Percentiles rank a stretch among this genome's conserved stretches.
Evolutionary conservation across 2,113 vertebrate species (phyloP).

Genomic region (Oceanites oceanicus): DNA sequence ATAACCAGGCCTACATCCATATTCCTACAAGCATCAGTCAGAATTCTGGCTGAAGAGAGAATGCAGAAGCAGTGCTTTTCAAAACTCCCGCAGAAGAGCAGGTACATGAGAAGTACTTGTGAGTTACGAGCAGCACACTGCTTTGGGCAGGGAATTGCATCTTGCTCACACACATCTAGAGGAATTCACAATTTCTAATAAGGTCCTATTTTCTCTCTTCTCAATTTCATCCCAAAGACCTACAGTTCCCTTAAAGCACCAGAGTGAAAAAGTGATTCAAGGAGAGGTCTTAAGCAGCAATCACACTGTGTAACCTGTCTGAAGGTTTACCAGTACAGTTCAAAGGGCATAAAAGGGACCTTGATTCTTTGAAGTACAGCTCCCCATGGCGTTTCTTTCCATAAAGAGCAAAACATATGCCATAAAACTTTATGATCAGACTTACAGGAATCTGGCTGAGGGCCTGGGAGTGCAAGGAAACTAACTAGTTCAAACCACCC

Average conservation of each 20-base stretch:
- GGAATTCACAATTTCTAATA: background rate
- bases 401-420: constrained; percentile 52
- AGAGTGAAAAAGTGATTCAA: background rate
- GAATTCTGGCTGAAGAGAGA: background rate
- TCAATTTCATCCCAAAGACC: background rate
- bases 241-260: background rate
- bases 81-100: background rate
- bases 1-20: too few species aligned
- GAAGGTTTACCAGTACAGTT: constrained; percentile 19
- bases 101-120: too few species aligned
- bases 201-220: background rate
- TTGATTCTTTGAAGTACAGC: constrained; percentile 27
- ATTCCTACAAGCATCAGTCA: background rate
- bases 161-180: background rate
- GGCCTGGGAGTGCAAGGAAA: constrained; percentile 46
- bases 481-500: constrained; percentile 62
- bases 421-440: constrained; percentile 48
- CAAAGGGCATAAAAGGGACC: constrained; percentile 14
- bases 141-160: background rate
- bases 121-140: background rate
- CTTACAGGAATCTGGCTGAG: constrained; percentile 47
- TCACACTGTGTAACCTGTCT: background rate
- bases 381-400: constrained; percentile 15
- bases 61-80: rapidly evolving
- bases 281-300: background rate